Percentiles rank a stretch among this genome's conserved stretches.
phyloP scores from a whole-genome alignment of 2,888 invertebrate genomes.

The Micropterix aruncella region DNA sequence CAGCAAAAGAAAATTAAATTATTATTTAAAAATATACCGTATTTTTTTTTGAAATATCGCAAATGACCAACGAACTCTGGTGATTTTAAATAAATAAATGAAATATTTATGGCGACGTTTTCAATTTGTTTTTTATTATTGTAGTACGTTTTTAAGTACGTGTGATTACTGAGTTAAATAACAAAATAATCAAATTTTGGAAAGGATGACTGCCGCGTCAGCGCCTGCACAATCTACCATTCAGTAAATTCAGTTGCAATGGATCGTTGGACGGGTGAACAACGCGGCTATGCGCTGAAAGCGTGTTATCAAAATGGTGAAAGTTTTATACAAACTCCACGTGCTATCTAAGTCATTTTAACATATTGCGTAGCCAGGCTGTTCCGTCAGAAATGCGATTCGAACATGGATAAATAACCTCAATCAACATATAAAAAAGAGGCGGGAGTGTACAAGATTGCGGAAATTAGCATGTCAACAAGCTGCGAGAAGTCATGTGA shows the following conservation, averaged over 20 bases:
- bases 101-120: too few relatives aligned
- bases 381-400: conserved; percentile 7
- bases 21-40: too few relatives aligned
- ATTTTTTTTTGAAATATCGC: too few relatives aligned
- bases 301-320: conserved; percentile 10
- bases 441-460: background rate
- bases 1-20: too few relatives aligned
- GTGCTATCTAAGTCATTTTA: conserved; percentile 6
- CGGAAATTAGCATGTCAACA: background rate
- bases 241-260: conserved; percentile 6
- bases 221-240: too few relatives aligned
- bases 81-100: too few relatives aligned
- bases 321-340: conserved; percentile 7
- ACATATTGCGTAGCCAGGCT: conserved; percentile 8
- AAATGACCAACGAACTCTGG: too few relatives aligned
- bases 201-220: too few relatives aligned
- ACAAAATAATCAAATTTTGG: too few relatives aligned
- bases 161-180: too few relatives aligned
- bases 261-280: conserved; percentile 12
- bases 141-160: too few relatives aligned
- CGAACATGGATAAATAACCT: conserved; percentile 10
- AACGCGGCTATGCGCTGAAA: conserved; percentile 9
- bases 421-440: conserved; percentile 5
- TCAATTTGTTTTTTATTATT: too few relatives aligned
- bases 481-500: conserved; percentile 1